Evolutionary conservation across 2,113 vertebrate species (phyloP), one percentile per base, ranked within the genome.

Genomic region (Pelodiscus sinensis): DNA sequence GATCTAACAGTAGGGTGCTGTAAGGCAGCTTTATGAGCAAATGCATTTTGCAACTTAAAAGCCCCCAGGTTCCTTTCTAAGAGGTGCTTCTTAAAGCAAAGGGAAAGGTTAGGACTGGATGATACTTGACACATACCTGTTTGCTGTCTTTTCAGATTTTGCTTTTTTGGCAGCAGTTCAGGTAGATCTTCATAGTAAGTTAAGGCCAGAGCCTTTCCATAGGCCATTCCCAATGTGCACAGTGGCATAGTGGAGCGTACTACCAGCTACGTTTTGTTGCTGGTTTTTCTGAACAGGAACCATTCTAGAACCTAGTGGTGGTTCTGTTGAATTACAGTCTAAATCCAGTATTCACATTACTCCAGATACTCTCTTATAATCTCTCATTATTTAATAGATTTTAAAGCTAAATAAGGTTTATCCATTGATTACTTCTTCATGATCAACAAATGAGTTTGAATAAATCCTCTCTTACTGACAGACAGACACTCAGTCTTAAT

Each of bases 221-320:
- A 89, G 85, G 31, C 15, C 16, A 90, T 82, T 50, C 60, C 89
- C 92, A 97, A 96, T 92, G 87, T 88, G 87, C 75, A 94, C 79
- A 95, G 71, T 54, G 82, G 91, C n/a, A 29, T 92, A 68, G 90
- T 92, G 38, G 57, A 83, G 50, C 10, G 75, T 92, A 54, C 19
- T 81, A 51, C 8, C 22, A 31, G 62, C 65, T 93, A 6, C 90
- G 13, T 96, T 96, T 86, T 94, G 83, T 56, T 90, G 91, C 87
- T 92, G n/a, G 94, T 97, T 97, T 87, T 56, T 92, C 88, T 87
- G 90, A 95, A 95, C 94, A 95, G 83, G 95, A 97, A 81, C 88
- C 73, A 55, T 82, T 95, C 90, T 82, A 75, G 89, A 89, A 88
- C 82, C 19, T n/a, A 87, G 77, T 94, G 84, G 16, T 87, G 35